These are phyloP conservation scores for Microcaecilia unicolor DNA, from an alignment of 2,797 vertebrate species.

Conservation along the genomic window DNA sequence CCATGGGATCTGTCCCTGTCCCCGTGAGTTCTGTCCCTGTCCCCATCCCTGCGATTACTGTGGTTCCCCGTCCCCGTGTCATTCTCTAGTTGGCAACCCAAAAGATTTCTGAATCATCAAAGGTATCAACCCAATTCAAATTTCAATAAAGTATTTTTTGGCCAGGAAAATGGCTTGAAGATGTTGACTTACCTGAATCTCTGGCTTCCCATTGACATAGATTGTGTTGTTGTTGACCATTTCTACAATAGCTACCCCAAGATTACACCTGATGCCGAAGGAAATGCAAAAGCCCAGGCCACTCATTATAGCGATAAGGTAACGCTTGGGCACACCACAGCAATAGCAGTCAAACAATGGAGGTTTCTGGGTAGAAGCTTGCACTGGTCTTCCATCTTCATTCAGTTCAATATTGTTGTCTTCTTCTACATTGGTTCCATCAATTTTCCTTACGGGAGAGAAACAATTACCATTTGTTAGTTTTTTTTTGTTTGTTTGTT, in stretches of 20 bases:
- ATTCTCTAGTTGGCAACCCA: too few relatives aligned
- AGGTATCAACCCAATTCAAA: too few relatives aligned
- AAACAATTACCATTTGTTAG: too few relatives aligned
- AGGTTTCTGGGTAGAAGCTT: conserved; percentile 6
- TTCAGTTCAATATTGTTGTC: conserved; percentile 71
- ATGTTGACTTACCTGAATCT: conserved; percentile 74
- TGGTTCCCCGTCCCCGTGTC: too few relatives aligned
- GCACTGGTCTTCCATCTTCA: conserved; percentile 74
- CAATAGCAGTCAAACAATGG: conserved; percentile 70
- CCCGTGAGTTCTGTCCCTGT: too few relatives aligned
- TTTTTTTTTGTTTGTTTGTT: too few relatives aligned
- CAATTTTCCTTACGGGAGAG: conserved; percentile 83
- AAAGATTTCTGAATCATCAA: too few relatives aligned
- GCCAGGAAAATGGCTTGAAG: too few relatives aligned
- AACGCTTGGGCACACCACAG: conserved; percentile 85
- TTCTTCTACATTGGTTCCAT: conserved; percentile 70
- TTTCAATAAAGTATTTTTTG: too few relatives aligned
- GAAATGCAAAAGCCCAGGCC: conserved; percentile 97
- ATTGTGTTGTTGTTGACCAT: conserved; percentile 97
- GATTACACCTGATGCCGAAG: conserved; percentile 93
- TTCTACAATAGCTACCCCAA: conserved; percentile 94
- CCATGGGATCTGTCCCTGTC: too few relatives aligned
- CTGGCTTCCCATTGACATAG: conserved; percentile 81
- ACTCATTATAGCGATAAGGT: conserved; percentile 92
- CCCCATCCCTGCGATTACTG: too few relatives aligned